These are phyloP conservation scores for Paragorgia papillata DNA, from an alignment of 92 coral and sea anemone genomes.

Conservation along the genomic window DNA sequence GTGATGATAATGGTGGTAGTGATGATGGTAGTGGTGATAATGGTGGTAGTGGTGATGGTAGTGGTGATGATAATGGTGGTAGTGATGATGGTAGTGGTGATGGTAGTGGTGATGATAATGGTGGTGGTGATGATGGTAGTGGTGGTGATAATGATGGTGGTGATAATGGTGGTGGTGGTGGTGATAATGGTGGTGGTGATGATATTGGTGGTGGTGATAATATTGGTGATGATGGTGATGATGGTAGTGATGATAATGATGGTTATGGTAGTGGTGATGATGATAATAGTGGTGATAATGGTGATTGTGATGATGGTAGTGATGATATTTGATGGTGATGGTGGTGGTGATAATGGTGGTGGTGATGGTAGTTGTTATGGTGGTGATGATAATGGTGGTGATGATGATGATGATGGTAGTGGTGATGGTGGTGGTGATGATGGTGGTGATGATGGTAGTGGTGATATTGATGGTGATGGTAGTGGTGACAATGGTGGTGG, in stretches of 20 bases:
- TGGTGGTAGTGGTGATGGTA: no score
- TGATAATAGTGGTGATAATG: neutral
- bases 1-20: slow-evolving; percentile 17
- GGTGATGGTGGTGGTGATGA: slow-evolving; percentile 30
- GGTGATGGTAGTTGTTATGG: neutral
- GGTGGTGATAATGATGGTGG: neutral
- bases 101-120: no score
- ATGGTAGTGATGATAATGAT: neutral
- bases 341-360: neutral
- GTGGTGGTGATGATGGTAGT: neutral
- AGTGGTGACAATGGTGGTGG: slow-evolving; percentile 13
- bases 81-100: no score
- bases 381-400: slow-evolving; percentile 27
- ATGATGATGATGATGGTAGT: neutral
- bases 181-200: slow-evolving; percentile 5
- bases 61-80: no score
- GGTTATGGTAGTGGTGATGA: neutral
- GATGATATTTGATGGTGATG: neutral
- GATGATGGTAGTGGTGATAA: no score
- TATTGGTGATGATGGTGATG: slow-evolving; percentile 4
- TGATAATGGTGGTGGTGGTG: slow-evolving; percentile 4
- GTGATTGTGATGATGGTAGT: neutral
- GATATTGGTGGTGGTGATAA: neutral
- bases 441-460: slow-evolving; percentile 6
- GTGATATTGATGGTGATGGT: slow-evolving; percentile 17